Base-by-base conservation (phyloP, 2,113 vertebrate species). In the Chrysochloris asiatica region DNA sequence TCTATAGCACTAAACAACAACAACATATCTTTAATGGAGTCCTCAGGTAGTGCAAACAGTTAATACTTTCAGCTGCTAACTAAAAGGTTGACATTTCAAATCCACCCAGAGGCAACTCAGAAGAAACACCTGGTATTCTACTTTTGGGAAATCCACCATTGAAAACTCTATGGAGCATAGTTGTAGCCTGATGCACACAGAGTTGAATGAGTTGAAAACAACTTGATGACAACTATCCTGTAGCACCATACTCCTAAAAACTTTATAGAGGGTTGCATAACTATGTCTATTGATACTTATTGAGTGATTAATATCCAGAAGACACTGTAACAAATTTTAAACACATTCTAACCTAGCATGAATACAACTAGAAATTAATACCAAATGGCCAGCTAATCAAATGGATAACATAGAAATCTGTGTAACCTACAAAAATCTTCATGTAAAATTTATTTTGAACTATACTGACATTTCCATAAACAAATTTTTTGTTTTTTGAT, bases 291-390 rank as follows among this genome's bases (percentile, higher is more conserved):
- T 6, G 45, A 90, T 52, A 50, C 72, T n/a, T 65, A 22, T 7
- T 21, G 1, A 33, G 50, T n/a, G 26, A 80, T 83, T 77, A 56
- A 72, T 45, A 41, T 73, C 48, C 16, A 77, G 69, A 77, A 73
- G 47, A 77, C 6, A 48, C 26, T 75, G 3, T 71, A 79, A 79
- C 50, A 52, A 63, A 36, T 69, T 83, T 72, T n/a, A 67, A 84
- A 45, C 14, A 45, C 67, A 48, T 84, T 80, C n/a, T 59, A 79
- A 84, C 36, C 79, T 30, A 89, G 67, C 22, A 63, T 50, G 84
- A 81, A 92, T 61, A 84, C 43, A 84, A 71, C 38, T 71, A 77
- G 21, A 81, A 93, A 71, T 54, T 38, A 78, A 89, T 61, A 67
- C 22, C 36, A 86, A 79, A 50, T 54, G 36, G 50, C 19, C 65